A percentile compares a stretch with the other conserved stretches of the same genome.
Evolutionary conservation across 2,888 invertebrate species (phyloP).

Genomic region (Zygogramma bicolorata): DNA sequence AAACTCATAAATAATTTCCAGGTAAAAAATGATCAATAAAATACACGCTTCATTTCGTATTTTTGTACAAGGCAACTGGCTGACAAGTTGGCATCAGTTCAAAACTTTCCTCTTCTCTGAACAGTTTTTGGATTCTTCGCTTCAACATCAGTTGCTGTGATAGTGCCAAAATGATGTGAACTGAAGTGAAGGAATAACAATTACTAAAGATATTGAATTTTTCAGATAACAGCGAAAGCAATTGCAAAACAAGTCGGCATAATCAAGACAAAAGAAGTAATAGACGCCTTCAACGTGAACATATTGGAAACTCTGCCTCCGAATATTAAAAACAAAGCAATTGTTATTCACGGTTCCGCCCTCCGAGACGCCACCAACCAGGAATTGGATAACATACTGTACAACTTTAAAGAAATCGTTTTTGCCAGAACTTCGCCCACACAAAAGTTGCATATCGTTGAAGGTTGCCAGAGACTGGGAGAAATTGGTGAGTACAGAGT

Average conservation of each 20-base stretch:
- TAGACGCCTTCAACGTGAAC: conserved; percentile 58
- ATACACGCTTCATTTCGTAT: too few species aligned
- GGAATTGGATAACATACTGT: conserved; percentile 71
- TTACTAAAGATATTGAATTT: conserved; percentile 5
- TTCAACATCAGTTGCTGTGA: too few species aligned
- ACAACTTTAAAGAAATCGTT: conserved; percentile 73
- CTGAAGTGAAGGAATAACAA: background rate
- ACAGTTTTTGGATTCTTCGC: too few species aligned
- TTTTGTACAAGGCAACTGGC: too few species aligned
- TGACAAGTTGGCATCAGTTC: too few species aligned
- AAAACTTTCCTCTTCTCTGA: too few species aligned
- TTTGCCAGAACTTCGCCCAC: conserved; percentile 73
- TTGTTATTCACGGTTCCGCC: conserved; percentile 70
- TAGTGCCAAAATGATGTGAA: too few species aligned
- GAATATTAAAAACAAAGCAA: conserved; percentile 65
- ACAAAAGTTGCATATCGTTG: conserved; percentile 75
- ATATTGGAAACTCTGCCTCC: conserved; percentile 58
- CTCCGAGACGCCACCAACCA: conserved; percentile 66
- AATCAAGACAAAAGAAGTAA: conserved; percentile 68
- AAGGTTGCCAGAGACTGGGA: conserved; percentile 84
- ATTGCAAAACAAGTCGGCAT: conserved; percentile 82
- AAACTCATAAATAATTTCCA: too few species aligned
- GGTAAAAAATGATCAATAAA: too few species aligned
- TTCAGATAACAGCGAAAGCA: conserved; percentile 77
- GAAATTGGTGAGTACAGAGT: conserved; percentile 74